These are phyloP conservation scores for Ataeniobius toweri DNA, from an alignment of 2,797 vertebrate species.

Conservation along the genomic window DNA sequence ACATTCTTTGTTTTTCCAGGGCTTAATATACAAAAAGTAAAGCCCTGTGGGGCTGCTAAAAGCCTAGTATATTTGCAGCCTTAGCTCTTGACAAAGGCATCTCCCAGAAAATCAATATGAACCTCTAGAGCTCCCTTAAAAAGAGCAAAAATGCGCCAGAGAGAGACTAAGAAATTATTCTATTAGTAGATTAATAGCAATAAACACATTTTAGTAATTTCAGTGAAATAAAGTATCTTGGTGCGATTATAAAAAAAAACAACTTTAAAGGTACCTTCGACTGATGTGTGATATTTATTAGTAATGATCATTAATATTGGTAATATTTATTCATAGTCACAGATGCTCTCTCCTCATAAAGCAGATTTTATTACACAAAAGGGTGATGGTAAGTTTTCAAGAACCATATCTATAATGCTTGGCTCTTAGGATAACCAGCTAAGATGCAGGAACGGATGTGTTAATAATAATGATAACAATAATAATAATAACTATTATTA, in stretches of 20 bases:
- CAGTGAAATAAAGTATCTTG: not conserved
- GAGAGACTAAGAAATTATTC: slow-evolving; percentile 34
- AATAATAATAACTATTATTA: not conserved
- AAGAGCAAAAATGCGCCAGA: slow-evolving; percentile 45
- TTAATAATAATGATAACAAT: not conserved
- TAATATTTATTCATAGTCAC: not conserved
- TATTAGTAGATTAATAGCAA: slow-evolving; percentile 15
- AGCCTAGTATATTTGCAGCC: slow-evolving; percentile 76
- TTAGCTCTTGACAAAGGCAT: slow-evolving; percentile 68
- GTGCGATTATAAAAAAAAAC: not conserved
- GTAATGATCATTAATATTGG: not conserved
- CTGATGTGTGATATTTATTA: not conserved
- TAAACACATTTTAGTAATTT: not conserved
- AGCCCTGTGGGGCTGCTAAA: slow-evolving; percentile 65
- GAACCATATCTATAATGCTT: slow-evolving; percentile 47
- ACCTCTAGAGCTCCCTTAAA: slow-evolving; percentile 52
- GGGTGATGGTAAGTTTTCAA: slow-evolving; percentile 65
- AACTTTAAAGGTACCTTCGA: not conserved
- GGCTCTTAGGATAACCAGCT: slow-evolving; percentile 32
- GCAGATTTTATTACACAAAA: slow-evolving; percentile 76
- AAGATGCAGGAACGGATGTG: slow-evolving; percentile 29
- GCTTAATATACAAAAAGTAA: slow-evolving; percentile 69
- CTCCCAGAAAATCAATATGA: slow-evolving; percentile 80
- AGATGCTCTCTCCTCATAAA: slow-evolving; percentile 62
- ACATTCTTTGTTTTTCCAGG: slow-evolving; percentile 69